Conservation (phyloP, 2,888 invertebrate genomes). For the Atethmia centrago region DNA sequence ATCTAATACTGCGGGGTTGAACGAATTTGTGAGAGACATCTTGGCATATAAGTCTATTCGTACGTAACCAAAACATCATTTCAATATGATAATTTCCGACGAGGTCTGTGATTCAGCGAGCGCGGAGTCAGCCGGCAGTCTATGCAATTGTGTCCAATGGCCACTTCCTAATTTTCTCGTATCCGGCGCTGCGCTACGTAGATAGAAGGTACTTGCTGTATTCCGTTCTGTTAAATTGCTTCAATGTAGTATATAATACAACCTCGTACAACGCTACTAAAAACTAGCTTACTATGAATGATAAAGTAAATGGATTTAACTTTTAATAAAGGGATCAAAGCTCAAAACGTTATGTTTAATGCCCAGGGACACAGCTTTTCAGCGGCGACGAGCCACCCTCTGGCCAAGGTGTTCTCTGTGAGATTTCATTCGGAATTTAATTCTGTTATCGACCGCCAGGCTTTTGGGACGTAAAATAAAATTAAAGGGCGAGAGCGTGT, state of each 20-base stretch:
- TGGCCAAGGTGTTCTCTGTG: conserved; percentile 70
- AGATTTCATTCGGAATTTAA: conserved; percentile 79
- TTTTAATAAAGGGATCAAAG: conserved; percentile 59
- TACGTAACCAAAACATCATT: conserved; percentile 14
- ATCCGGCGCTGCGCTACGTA: conserved; percentile 73
- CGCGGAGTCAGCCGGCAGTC: conserved; percentile 57
- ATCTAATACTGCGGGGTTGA: background rate
- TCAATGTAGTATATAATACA: conserved; percentile 5
- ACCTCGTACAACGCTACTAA: conserved; percentile 3
- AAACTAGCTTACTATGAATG: background rate
- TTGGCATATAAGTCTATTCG: background rate
- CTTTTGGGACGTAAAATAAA: conserved; percentile 76
- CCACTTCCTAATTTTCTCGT: conserved; percentile 88
- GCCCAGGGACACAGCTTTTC: conserved; percentile 69
- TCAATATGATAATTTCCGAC: conserved; percentile 34
- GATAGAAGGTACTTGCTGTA: conserved; percentile 57
- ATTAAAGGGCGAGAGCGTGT: conserved; percentile 70
- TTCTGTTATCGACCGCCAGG: conserved; percentile 75
- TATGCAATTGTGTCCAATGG: conserved; percentile 86
- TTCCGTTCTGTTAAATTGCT: conserved; percentile 46
- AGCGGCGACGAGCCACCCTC: conserved; percentile 64
- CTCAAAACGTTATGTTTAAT: conserved; percentile 67
- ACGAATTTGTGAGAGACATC: background rate
- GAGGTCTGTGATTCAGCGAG: conserved; percentile 38
- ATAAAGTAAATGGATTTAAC: conserved; percentile 26